Evolutionary conservation across 1,140 invertebrate genomes (phyloP).

Genomic region (Pseudobourletiella spinata): DNA sequence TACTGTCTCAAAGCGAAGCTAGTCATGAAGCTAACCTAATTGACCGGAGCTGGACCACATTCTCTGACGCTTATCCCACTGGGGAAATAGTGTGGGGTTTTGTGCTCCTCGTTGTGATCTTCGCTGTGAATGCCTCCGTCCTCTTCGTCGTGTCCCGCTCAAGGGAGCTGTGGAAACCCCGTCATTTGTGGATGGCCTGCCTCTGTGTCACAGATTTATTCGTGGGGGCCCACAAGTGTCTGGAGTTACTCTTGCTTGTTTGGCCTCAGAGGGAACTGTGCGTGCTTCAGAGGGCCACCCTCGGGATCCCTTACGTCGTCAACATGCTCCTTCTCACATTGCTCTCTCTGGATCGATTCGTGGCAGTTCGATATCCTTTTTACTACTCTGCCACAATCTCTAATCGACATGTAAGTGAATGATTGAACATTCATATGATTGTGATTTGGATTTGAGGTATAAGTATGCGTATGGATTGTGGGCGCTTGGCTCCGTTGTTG

Average conservation of each 20-base stretch:
- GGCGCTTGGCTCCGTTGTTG: no score
- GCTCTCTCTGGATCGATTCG: slow-evolving; percentile 33
- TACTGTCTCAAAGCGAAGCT: no score
- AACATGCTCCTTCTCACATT: slow-evolving; percentile 35
- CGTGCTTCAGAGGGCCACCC: slow-evolving; percentile 25
- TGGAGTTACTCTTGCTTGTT: slow-evolving; percentile 29
- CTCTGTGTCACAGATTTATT: slow-evolving; percentile 36
- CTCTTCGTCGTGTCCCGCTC: slow-evolving; percentile 22
- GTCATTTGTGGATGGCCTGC: slow-evolving; percentile 37
- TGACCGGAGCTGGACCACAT: not conserved
- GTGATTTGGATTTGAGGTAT: no score
- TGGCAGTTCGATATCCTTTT: slow-evolving; percentile 34
- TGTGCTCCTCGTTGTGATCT: slow-evolving; percentile 24
- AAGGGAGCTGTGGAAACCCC: slow-evolving; percentile 34
- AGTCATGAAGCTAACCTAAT: no score
- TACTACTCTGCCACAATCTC: slow-evolving; percentile 30
- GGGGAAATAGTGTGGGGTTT: slow-evolving; percentile 32
- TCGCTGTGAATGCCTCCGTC: slow-evolving; percentile 29
- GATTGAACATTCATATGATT: no score
- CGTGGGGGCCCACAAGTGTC: slow-evolving; percentile 31
- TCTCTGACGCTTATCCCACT: not conserved
- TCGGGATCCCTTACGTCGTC: slow-evolving; percentile 34
- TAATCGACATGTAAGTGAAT: slow-evolving; percentile 31
- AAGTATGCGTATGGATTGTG: no score
- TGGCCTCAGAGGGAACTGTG: slow-evolving; percentile 25